phyloP scores from a whole-genome alignment of 1,140 invertebrate species.

The Lasioglossum baleicum region DNA sequence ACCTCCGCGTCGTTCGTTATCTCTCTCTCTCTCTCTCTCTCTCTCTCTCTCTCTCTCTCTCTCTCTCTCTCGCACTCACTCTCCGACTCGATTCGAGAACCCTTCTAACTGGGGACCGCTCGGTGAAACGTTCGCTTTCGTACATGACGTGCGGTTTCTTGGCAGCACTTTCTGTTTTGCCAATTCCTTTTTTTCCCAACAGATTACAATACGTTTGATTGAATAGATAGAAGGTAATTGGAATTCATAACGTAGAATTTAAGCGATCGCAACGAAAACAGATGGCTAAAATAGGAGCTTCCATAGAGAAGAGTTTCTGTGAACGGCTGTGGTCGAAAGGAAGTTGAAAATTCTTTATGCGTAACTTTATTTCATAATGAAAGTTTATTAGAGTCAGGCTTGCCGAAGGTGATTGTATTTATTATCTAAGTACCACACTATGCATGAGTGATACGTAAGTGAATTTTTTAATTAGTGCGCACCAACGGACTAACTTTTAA shows the following conservation, averaged over 20 bases:
- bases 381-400: no score
- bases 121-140: slow-evolving; percentile 10
- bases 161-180: not conserved
- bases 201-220: no score
- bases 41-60: no score
- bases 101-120: not conserved
- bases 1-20: not conserved
- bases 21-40: no score
- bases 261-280: not conserved
- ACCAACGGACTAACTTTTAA: no score
- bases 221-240: no score
- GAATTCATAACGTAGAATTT: not conserved
- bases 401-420: no score
- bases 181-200: not conserved
- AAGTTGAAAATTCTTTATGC: not conserved
- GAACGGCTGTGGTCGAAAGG: not conserved
- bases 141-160: not conserved
- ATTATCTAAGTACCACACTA: no score
- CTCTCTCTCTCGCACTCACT: no score
- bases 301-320: not conserved
- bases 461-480: no score
- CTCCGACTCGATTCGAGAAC: slow-evolving; percentile 5
- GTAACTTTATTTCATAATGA: no score
- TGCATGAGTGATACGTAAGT: no score
- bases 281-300: not conserved